phyloP scores from a whole-genome alignment of 1,140 invertebrate species.

The Ridgeia piscesae region DNA sequence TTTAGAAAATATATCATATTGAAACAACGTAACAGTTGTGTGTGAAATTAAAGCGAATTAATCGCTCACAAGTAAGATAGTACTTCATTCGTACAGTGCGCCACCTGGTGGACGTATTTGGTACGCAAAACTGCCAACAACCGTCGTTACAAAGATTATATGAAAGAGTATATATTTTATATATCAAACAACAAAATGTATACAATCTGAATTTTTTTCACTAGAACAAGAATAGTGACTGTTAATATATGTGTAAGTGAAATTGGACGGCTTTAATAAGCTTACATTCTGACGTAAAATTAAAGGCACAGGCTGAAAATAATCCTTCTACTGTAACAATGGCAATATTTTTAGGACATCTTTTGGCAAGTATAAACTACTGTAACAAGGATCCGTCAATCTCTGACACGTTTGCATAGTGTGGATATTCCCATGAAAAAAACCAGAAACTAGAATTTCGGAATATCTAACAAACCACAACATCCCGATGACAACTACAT shows the following conservation, averaged over 20 bases:
- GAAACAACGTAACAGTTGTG: too few species aligned
- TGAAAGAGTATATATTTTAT: too few species aligned
- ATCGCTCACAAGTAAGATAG: too few species aligned
- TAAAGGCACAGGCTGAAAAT: neutral
- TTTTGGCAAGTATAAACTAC: neutral
- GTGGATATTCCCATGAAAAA: neutral
- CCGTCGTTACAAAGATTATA: too few species aligned
- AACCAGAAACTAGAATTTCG: neutral
- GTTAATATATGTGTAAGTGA: neutral
- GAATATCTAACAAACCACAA: neutral
- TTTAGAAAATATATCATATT: too few species aligned
- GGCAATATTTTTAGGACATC: neutral
- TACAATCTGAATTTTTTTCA: neutral
- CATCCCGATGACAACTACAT: neutral
- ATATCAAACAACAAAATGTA: neutral
- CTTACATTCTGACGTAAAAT: neutral
- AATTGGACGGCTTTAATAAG: neutral
- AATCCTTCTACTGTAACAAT: neutral
- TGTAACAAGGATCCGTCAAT: neutral
- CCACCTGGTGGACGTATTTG: neutral
- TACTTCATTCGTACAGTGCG: too few species aligned
- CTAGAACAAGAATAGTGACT: neutral
- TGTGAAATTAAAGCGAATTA: too few species aligned
- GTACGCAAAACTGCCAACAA: neutral
- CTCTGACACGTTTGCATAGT: neutral